A percentile compares a stretch with the other conserved stretches of the same genome.
These are phyloP conservation scores for Leptinotarsa peninsularis DNA, from an alignment of 2,888 invertebrate species.

Conservation along the genomic window DNA sequence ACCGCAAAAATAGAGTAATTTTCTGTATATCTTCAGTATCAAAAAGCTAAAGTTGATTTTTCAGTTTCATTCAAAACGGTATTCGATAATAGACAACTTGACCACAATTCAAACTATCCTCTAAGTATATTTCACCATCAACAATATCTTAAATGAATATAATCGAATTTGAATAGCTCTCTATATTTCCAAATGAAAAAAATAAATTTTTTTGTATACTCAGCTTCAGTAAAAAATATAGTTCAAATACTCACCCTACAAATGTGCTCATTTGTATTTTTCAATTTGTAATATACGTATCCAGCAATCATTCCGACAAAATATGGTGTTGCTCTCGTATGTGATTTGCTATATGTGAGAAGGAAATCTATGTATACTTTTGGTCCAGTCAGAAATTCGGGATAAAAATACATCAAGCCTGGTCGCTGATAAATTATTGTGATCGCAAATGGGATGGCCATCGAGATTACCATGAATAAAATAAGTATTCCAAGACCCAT, in stretches of 20 bases:
- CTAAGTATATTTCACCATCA: too few species aligned
- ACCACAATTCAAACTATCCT: too few species aligned
- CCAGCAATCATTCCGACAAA: slow-evolving; percentile 72
- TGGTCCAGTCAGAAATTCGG: slow-evolving; percentile 69
- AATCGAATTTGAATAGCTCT: too few species aligned
- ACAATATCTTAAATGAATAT: too few species aligned
- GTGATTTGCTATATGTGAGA: slow-evolving; percentile 71
- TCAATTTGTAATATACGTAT: slow-evolving; percentile 65
- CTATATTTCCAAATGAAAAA: too few species aligned
- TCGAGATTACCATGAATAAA: slow-evolving; percentile 63
- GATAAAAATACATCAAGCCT: slow-evolving; percentile 71
- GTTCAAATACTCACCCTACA: slow-evolving; percentile 58
- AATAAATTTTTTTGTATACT: too few species aligned
- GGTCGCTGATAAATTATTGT: slow-evolving; percentile 68
- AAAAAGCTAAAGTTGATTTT: too few species aligned
- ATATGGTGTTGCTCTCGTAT: slow-evolving; percentile 72
- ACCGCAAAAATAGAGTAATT: too few species aligned
- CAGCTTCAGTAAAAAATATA: too few species aligned
- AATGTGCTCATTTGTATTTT: slow-evolving; percentile 56
- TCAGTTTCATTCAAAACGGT: too few species aligned
- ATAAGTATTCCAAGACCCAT: slow-evolving; percentile 64
- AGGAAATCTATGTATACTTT: slow-evolving; percentile 69
- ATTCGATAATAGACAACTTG: too few species aligned
- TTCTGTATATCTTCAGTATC: too few species aligned
- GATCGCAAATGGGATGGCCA: slow-evolving; percentile 69